phyloP scores from a whole-genome alignment of 2,888 invertebrate species.

The Drosophila pullipes region DNA sequence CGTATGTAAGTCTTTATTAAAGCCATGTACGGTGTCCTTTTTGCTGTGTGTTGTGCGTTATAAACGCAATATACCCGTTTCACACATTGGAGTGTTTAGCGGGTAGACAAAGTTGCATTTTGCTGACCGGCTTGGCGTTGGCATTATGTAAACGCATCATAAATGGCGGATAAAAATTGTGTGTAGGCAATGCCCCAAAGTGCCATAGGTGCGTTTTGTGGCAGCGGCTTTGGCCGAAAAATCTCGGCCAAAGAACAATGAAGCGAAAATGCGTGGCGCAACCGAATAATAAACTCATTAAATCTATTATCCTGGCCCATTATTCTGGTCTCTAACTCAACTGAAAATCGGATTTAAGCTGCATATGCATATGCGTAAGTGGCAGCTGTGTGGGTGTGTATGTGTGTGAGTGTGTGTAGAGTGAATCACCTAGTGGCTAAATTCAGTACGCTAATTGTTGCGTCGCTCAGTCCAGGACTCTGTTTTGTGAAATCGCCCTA shows the following conservation, averaged over 20 bases:
- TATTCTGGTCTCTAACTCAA: conserved; percentile 79
- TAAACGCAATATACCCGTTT: conserved; percentile 43
- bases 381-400: conserved; percentile 10
- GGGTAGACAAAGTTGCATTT: conserved; percentile 17
- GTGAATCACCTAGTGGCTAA: neutral
- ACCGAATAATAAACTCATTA: conserved; percentile 81
- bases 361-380: conserved; percentile 17
- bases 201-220: conserved; percentile 31
- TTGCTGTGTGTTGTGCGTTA: conserved; percentile 33
- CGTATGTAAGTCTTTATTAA: conserved; percentile 2
- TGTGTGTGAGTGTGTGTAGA: conserved; percentile 9
- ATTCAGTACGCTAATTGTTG: conserved; percentile 51
- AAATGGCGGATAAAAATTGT: conserved; percentile 35
- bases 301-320: conserved; percentile 82
- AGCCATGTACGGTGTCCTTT: neutral
- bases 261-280: conserved; percentile 37
- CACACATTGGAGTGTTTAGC: conserved; percentile 4
- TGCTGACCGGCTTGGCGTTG: conserved; percentile 47
- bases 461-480: conserved; percentile 3
- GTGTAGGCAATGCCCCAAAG: conserved; percentile 4
- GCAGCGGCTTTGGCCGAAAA: conserved; percentile 12
- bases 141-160: conserved; percentile 50
- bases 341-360: conserved; percentile 73
- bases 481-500: neutral
- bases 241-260: conserved; percentile 44